These are phyloP conservation scores for Ameiurus melas DNA, from an alignment of 2,113 vertebrate species.

Conservation along the genomic window DNA sequence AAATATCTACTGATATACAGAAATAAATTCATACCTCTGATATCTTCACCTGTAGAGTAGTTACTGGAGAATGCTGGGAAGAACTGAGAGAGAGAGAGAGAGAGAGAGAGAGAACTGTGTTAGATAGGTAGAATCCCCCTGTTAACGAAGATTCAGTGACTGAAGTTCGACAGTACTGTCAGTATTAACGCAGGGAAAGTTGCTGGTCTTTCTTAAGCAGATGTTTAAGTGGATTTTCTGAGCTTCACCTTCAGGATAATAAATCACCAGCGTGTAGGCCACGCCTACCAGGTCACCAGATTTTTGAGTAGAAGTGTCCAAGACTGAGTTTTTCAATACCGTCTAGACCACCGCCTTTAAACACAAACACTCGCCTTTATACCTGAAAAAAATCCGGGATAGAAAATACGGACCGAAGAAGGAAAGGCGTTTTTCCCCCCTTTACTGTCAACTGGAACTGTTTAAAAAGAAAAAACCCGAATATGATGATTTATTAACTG, in stretches of 20 bases:
- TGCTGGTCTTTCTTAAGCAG: neutral
- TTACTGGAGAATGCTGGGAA: conserved; percentile 33
- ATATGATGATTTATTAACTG: neutral
- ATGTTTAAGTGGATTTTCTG: neutral
- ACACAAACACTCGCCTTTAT: neutral
- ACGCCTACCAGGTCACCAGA: too few species aligned
- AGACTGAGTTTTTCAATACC: too few species aligned
- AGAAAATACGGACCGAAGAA: neutral
- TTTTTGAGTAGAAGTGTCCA: too few species aligned
- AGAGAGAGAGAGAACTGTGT: neutral
- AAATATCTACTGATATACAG: neutral
- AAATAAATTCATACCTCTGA: conserved; percentile 33
- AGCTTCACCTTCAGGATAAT: too few species aligned
- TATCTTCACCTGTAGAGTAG: neutral
- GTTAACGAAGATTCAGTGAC: neutral
- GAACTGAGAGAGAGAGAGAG: conserved; percentile 31
- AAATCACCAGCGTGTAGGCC: too few species aligned
- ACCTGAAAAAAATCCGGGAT: neutral
- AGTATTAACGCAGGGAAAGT: neutral
- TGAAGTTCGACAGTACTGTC: neutral
- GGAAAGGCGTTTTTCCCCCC: neutral
- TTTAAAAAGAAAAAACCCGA: neutral
- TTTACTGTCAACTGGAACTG: neutral
- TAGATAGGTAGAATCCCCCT: too few species aligned
- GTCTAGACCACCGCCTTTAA: neutral